phyloP scores from a whole-genome alignment of 2,797 vertebrate species.

The Coracias cyanogaster region DNA sequence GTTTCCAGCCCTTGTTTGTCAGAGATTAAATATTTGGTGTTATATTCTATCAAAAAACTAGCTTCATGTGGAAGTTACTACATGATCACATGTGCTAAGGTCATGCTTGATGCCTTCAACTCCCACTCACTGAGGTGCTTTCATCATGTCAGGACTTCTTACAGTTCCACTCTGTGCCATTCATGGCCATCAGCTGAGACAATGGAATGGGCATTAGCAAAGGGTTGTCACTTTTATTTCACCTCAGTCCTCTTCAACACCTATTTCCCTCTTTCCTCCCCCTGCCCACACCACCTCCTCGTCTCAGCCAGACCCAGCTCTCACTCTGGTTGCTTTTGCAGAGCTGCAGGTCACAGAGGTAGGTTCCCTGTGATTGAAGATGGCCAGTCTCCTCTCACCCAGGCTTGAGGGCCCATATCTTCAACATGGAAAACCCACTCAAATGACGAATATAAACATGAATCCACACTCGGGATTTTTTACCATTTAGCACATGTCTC shows the following conservation, averaged over 20 bases:
- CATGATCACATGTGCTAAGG: background rate
- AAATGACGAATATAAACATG: background rate
- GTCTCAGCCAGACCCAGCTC: background rate
- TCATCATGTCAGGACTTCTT: background rate
- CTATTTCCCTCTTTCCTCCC: background rate
- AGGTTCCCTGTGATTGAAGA: fast-evolving
- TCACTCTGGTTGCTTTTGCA: background rate
- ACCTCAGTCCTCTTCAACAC: background rate
- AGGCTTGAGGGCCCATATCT: fast-evolving
- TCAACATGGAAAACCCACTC: background rate
- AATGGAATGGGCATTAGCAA: background rate
- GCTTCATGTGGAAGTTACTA: background rate
- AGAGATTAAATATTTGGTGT: background rate
- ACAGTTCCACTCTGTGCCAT: fast-evolving
- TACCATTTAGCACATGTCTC: background rate
- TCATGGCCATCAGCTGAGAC: background rate
- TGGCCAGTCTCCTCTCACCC: background rate
- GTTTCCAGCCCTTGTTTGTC: background rate
- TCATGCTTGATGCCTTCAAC: background rate
- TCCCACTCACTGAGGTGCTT: background rate
- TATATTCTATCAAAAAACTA: background rate
- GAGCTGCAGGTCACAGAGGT: background rate
- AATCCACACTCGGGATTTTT: background rate
- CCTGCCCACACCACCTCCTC: background rate
- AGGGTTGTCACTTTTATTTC: background rate